These are phyloP conservation scores for Equus przewalskii DNA, from an alignment of 2,113 vertebrate genomes.

Conservation along the genomic window DNA sequence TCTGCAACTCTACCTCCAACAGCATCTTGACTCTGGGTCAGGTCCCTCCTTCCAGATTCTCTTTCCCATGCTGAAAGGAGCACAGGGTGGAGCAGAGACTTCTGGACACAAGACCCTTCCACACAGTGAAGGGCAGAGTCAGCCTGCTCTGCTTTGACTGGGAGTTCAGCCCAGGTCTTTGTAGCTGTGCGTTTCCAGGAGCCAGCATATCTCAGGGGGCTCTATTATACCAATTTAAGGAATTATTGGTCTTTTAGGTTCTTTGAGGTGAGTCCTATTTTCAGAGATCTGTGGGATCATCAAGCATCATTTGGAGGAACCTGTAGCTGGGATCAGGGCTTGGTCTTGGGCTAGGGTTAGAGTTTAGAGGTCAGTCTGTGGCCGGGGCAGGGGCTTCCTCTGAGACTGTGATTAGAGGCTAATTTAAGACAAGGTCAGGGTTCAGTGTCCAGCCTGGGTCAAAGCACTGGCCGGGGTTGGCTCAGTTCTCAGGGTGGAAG, in stretches of 20 bases:
- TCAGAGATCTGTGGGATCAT: background rate
- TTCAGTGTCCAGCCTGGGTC: background rate
- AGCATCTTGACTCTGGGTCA: background rate
- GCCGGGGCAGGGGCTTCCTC: background rate
- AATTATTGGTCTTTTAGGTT: background rate
- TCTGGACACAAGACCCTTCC: background rate
- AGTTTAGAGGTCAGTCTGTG: background rate
- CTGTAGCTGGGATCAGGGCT: background rate
- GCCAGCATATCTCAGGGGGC: background rate
- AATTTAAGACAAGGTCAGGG: background rate
- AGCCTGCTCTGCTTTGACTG: background rate
- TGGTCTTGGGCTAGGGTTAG: background rate
- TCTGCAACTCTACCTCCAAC: background rate
- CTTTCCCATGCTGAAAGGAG: background rate
- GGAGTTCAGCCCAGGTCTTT: background rate
- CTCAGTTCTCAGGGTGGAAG: background rate
- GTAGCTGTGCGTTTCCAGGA: background rate
- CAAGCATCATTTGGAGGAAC: background rate
- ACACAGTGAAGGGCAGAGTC: background rate
- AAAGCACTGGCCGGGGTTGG: background rate
- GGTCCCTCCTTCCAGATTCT: background rate
- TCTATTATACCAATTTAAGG: background rate
- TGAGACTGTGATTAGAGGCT: background rate
- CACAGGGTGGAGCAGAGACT: background rate
- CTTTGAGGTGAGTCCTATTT: background rate